phyloP scores from a whole-genome alignment of 37 sponge, comb jelly and placozoan species.

The Halichondria panicea region DNA sequence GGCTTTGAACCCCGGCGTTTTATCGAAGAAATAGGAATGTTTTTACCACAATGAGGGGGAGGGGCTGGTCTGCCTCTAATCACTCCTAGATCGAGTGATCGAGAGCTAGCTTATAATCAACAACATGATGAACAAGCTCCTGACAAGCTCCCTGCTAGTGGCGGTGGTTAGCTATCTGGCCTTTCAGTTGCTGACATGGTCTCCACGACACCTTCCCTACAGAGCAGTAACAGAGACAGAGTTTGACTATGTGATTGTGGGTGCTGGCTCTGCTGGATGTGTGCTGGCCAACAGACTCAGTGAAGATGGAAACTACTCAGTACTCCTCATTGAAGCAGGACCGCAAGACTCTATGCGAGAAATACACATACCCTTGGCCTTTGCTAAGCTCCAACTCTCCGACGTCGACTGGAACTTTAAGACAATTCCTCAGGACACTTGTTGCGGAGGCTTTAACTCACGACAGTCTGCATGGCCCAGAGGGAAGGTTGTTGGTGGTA shows the following conservation, averaged over 20 bases:
- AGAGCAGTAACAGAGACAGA: no score
- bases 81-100: background rate
- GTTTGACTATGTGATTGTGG: slow-evolving; percentile 72
- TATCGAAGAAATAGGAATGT: background rate
- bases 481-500: slow-evolving; percentile 85
- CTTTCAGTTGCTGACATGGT: no score
- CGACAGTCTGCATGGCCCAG: slow-evolving; percentile 55
- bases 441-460: slow-evolving; percentile 1
- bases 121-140: no score
- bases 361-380: slow-evolving; percentile 53
- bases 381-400: slow-evolving; percentile 24
- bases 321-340: slow-evolving; percentile 83
- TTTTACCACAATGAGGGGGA: background rate
- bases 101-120: no score
- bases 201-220: no score
- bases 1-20: no score
- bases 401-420: slow-evolving; percentile 75
- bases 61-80: background rate
- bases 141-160: no score
- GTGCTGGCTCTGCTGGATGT: slow-evolving; percentile 87
- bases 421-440: slow-evolving; percentile 55
- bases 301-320: slow-evolving; percentile 59
- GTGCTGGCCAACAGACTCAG: slow-evolving; percentile 84
- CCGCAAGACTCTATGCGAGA: slow-evolving; percentile 44
- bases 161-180: no score